Percentiles rank a stretch among this genome's conserved stretches.
Conservation (phyloP, 2,113 vertebrate species). For the Brachypteracias leptosomus region DNA sequence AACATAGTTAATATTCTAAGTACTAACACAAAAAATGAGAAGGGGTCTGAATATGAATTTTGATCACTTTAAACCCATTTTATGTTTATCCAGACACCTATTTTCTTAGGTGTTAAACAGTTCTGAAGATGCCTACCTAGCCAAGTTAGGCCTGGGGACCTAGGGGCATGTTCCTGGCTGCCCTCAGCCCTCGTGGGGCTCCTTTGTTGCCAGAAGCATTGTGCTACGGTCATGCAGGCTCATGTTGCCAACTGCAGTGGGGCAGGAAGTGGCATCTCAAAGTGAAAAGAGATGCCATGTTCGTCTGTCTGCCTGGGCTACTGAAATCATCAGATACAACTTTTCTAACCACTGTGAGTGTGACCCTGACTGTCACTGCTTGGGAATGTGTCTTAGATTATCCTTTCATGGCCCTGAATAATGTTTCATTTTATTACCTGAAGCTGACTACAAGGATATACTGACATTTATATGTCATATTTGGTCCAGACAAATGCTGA, state of each 20-base stretch:
- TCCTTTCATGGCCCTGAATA: not conserved
- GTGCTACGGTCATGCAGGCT: rapidly evolving
- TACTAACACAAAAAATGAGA: not conserved
- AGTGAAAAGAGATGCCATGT: not conserved
- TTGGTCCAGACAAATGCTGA: not conserved
- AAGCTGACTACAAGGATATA: not conserved
- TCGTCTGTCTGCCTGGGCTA: not conserved
- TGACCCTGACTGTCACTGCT: not conserved
- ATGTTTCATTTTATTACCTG: not conserved
- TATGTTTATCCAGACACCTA: not conserved
- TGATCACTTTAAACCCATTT: not conserved
- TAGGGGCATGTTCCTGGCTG: rapidly evolving
- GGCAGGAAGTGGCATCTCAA: not conserved
- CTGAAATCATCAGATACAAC: not conserved
- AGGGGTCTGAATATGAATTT: not conserved
- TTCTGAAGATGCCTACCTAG: not conserved
- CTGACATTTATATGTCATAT: not conserved
- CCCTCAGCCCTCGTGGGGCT: rapidly evolving
- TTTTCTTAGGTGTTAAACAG: not conserved
- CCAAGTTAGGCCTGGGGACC: too few relatives aligned
- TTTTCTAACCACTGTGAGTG: not conserved
- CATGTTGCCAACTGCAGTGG: rapidly evolving
- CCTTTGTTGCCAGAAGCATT: rapidly evolving
- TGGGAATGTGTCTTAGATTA: not conserved
- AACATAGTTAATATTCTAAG: not conserved